Conservation (phyloP, 2,113 vertebrate genomes). For the Dermatemys mawii region DNA sequence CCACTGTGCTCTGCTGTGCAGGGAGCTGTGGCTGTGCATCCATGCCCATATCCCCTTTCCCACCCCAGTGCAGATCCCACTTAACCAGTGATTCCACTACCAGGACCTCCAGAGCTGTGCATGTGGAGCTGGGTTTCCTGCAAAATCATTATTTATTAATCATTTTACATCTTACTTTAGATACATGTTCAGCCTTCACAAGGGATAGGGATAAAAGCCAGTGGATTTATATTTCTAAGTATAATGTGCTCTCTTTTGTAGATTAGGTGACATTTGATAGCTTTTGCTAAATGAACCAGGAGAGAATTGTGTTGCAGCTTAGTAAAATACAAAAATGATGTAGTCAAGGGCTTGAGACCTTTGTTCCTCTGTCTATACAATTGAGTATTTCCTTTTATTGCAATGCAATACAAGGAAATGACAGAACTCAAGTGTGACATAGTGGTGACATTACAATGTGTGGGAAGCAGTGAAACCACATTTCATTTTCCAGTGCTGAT, state of each 20-base stretch:
- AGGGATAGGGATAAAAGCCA: background rate
- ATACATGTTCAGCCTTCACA: conserved; percentile 8
- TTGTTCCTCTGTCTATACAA: background rate
- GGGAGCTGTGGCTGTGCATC: background rate
- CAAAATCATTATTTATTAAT: background rate
- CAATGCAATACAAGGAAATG: background rate
- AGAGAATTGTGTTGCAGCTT: conserved; percentile 23
- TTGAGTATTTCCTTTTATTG: conserved; percentile 24
- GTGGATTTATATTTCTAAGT: conserved; percentile 44
- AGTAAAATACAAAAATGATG: conserved; percentile 43
- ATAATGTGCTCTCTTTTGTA: background rate
- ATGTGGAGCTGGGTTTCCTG: background rate
- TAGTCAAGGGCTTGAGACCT: background rate
- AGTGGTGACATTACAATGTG: background rate
- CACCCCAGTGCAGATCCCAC: background rate
- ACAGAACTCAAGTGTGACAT: background rate
- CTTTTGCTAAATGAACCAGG: conserved; percentile 44
- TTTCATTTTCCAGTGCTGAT: background rate
- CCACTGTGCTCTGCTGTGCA: background rate
- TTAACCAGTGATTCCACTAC: background rate
- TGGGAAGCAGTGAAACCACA: background rate
- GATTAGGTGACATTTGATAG: conserved; percentile 53
- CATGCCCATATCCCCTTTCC: rapidly evolving
- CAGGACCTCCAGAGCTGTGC: background rate
- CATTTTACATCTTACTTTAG: conserved; percentile 19